A percentile compares a stretch with the other conserved stretches of the same genome.
Conservation (phyloP, 2,888 invertebrate genomes). For the Gasteruption jaculator region DNA sequence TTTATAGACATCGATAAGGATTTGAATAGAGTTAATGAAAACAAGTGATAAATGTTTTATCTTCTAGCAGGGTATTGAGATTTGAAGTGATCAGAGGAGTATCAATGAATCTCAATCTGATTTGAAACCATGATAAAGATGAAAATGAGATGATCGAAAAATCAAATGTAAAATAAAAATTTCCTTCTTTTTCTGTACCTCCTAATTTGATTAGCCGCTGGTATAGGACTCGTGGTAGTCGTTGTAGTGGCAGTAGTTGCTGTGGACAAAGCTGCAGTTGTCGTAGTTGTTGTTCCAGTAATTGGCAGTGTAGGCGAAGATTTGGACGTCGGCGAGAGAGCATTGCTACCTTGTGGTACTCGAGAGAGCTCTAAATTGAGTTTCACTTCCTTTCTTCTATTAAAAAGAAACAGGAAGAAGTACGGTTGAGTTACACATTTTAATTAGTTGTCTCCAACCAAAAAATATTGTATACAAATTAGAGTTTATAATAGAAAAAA, state of each 20-base stretch:
- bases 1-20: too few species aligned
- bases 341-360: slow-evolving; percentile 45
- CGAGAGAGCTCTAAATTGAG: slow-evolving; percentile 47
- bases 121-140: too few species aligned
- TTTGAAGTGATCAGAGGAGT: too few species aligned
- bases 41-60: too few species aligned
- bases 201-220: slow-evolving; percentile 48
- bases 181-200: too few species aligned
- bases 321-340: slow-evolving; percentile 41
- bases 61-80: too few species aligned
- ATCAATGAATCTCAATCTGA: too few species aligned
- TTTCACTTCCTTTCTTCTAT: slow-evolving; percentile 47
- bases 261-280: slow-evolving; percentile 54
- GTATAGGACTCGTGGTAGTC: slow-evolving; percentile 54
- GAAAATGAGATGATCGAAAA: slow-evolving; percentile 7
- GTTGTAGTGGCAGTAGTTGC: slow-evolving; percentile 52
- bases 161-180: slow-evolving; percentile 19
- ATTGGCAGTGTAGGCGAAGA: slow-evolving; percentile 39
- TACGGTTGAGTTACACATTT: not conserved
- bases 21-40: too few species aligned
- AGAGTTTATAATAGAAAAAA: slow-evolving; percentile 7
- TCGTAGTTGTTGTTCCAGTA: slow-evolving; percentile 38
- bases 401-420: not conserved
- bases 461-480: slow-evolving; percentile 3
- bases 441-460: not conserved